These are phyloP conservation scores for Atherinosoma microstoma DNA, from an alignment of 2,797 vertebrate genomes.

Conservation along the genomic window DNA sequence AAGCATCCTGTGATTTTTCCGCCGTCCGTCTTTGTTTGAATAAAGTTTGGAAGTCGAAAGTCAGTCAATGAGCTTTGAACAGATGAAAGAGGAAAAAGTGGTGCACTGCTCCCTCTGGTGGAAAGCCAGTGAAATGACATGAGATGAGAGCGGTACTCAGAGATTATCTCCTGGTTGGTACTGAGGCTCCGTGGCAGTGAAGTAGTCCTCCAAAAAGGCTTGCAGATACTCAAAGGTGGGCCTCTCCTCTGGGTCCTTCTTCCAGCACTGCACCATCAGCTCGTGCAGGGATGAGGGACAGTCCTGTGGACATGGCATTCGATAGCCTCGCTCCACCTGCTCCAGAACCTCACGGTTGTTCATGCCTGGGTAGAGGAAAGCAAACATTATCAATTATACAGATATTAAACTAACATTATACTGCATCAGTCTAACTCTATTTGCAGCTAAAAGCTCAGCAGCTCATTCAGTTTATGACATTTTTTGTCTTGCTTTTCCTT, in stretches of 20 bases:
- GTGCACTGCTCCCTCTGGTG: conserved; percentile 69
- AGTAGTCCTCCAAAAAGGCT: conserved; percentile 99
- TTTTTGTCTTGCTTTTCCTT: background rate
- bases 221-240: conserved; percentile 99
- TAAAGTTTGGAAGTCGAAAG: conserved; percentile 59
- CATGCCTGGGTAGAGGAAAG: conserved; percentile 87
- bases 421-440: background rate
- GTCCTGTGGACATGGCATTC: conserved; percentile 99
- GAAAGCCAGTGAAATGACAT: conserved; percentile 51
- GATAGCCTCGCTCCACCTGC: conserved; percentile 97
- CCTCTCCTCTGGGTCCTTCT: conserved; percentile 97
- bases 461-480: background rate
- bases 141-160: conserved; percentile 79
- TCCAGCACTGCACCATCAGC: conserved; percentile 99
- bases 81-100: conserved; percentile 51
- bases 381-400: background rate
- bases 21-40: conserved; percentile 25
- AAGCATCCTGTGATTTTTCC: conserved; percentile 53
- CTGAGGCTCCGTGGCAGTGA: conserved; percentile 99
- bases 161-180: conserved; percentile 99
- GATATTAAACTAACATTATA: background rate
- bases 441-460: background rate
- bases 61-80: conserved; percentile 60
- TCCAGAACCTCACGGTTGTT: conserved; percentile 99
- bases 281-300: conserved; percentile 97